A percentile compares a stretch with the other conserved stretches of the same genome.
Evolutionary conservation across 2,888 invertebrate genomes (phyloP).

Genomic region (Meganola albula): DNA sequence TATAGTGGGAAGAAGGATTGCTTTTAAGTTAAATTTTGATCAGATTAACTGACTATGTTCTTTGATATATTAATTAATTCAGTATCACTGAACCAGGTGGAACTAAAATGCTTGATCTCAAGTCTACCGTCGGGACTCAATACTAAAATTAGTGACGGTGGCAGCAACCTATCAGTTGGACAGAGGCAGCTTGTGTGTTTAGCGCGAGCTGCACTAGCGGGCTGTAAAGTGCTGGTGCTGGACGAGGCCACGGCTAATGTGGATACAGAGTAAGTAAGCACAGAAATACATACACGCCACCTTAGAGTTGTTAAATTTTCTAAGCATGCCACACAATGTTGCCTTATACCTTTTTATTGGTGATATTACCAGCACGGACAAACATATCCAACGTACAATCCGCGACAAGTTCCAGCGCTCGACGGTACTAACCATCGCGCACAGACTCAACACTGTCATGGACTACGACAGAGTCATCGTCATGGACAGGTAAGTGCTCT

Average conservation of each 20-base stretch:
- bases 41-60: too few species aligned
- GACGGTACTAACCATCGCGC: conserved; percentile 90
- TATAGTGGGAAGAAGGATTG: too few species aligned
- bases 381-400: conserved; percentile 86
- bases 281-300: too few species aligned
- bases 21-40: too few species aligned
- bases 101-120: conserved; percentile 78
- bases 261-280: conserved; percentile 87
- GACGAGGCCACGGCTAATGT: conserved; percentile 95
- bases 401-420: conserved; percentile 82
- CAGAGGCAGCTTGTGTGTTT: conserved; percentile 85
- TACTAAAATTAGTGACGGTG: conserved; percentile 80
- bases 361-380: conserved; percentile 77
- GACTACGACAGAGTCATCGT: conserved; percentile 89
- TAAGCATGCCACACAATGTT: too few species aligned
- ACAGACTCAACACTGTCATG: conserved; percentile 90
- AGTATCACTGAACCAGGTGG: too few species aligned
- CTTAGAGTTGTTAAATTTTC: too few species aligned
- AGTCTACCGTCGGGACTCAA: conserved; percentile 77
- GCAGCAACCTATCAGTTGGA: conserved; percentile 82
- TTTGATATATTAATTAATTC: too few species aligned
- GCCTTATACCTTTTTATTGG: too few species aligned
- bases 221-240: conserved; percentile 83
- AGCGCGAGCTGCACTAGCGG: conserved; percentile 82
- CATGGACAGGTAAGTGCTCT: conserved; percentile 84